Base-by-base conservation (phyloP, 2,888 invertebrate genomes). In the Dichetophora obliterata region DNA sequence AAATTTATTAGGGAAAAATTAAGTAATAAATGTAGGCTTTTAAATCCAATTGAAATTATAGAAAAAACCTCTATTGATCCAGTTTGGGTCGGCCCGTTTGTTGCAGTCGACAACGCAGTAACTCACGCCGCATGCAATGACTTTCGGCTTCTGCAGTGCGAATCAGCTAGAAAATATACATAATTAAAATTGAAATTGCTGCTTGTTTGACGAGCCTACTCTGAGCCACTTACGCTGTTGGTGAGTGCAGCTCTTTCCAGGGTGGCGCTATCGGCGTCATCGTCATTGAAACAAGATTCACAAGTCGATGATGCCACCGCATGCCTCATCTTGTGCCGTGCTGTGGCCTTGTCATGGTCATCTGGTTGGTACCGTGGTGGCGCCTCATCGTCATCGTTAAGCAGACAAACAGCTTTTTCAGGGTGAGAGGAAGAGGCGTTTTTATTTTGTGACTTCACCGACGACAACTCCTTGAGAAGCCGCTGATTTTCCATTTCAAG, bases 401-500 rank as follows among this genome's bases (percentile, higher is more conserved):
- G 11, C 3, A 43, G 24, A 43, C 75, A 77, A 19, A 2, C 22
- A 14, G n/a, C 73, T 11, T 69, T 16, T 3, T 69, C 52, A 43
- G 31, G 9, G 11, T 22, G 70, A 8, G 34, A 22, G 22, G 61
- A 3, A n/a, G 9, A 8, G 5, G 50, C 2, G 8, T 27, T 37
- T 14, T 19, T n/a, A 8, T 59, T 22, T 48, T 50, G 50, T 37
- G 66, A 73, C 75, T 87, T 87, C 0, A 84, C 71, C 8, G 81
- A 57, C 16, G 81, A 77, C 27, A 88, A 27, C 78, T 88, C 87
- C 24, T 84, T 84, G 43, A 83, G 84, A 65, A 88, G 75, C 14
- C 81, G 83, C 76, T 85, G 82, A 74, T 87, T 88, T 83, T 88
- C 87, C 80, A 85, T 82, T 82, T 88, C 88, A 52, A 88, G 81